phyloP scores from a whole-genome alignment of 1,140 invertebrate genomes.

The Plodia interpunctella region DNA sequence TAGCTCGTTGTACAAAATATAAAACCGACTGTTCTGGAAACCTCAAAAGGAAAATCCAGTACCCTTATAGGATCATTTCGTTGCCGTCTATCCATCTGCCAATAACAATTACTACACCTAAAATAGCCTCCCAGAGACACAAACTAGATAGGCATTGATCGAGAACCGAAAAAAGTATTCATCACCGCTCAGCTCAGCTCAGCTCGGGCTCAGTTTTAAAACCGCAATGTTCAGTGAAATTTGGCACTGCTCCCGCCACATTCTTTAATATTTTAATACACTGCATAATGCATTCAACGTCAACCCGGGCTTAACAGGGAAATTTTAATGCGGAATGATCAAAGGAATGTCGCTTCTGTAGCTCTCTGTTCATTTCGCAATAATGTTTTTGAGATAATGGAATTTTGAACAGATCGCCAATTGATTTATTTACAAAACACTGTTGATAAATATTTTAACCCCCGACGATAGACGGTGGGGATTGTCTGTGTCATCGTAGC shows the following conservation, averaged over 20 bases:
- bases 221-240: constrained; percentile 26
- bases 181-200: no score
- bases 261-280: constrained; percentile 53
- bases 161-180: no score
- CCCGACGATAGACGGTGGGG: no score
- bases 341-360: neutral
- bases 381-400: neutral
- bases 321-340: constrained; percentile 3
- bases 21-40: no score
- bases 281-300: constrained; percentile 37
- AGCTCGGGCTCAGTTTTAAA: constrained; percentile 21
- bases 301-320: neutral
- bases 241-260: constrained; percentile 33
- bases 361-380: neutral
- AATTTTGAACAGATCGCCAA: neutral
- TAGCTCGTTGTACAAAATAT: no score
- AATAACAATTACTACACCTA: neutral
- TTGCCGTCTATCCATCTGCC: no score
- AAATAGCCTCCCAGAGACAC: neutral
- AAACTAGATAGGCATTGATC: no score
- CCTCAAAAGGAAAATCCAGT: no score
- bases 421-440: neutral
- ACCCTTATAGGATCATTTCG: no score
- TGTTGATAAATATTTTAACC: no score
- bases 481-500: no score